Evolutionary conservation across 1,140 invertebrate genomes (phyloP).

Genomic region (Atta colombica): DNA sequence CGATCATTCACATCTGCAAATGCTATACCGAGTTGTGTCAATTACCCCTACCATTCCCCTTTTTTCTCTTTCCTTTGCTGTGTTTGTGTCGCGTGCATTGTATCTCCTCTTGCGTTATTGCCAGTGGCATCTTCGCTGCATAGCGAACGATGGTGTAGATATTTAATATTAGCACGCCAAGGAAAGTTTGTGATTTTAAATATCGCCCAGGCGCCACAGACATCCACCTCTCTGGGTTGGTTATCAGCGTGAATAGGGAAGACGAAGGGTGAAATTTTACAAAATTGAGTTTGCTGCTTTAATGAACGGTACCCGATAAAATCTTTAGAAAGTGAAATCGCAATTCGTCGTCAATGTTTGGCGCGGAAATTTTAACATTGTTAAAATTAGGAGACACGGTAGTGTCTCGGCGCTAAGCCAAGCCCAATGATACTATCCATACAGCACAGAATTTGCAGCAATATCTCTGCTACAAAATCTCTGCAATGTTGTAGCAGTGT

Average conservation of each 20-base stretch:
- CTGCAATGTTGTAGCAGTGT: too few species aligned
- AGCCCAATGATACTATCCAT: too few species aligned
- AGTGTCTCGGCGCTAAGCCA: too few species aligned
- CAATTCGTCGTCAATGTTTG: neutral
- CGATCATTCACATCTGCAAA: conserved; percentile 7
- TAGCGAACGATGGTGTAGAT: conserved; percentile 43
- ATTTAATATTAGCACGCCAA: conserved; percentile 57
- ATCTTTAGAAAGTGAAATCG: conserved; percentile 16
- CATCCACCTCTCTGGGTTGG: conserved; percentile 21
- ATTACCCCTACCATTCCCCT: neutral
- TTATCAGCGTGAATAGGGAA: neutral
- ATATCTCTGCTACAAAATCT: too few species aligned
- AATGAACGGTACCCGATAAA: conserved; percentile 21
- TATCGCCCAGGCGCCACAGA: conserved; percentile 48
- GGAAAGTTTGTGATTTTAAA: conserved; percentile 27
- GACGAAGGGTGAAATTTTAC: conserved; percentile 20
- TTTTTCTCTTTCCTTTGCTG: neutral
- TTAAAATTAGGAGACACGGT: neutral
- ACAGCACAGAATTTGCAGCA: too few species aligned
- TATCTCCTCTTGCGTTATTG: neutral
- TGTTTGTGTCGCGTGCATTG: neutral
- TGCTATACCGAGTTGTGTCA: neutral
- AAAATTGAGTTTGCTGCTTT: conserved; percentile 43
- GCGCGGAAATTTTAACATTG: conserved; percentile 11
- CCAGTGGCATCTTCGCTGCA: neutral